Evolutionary conservation across 2,113 vertebrate genomes (phyloP).

Genomic region (Corynorhinus townsendii): DNA sequence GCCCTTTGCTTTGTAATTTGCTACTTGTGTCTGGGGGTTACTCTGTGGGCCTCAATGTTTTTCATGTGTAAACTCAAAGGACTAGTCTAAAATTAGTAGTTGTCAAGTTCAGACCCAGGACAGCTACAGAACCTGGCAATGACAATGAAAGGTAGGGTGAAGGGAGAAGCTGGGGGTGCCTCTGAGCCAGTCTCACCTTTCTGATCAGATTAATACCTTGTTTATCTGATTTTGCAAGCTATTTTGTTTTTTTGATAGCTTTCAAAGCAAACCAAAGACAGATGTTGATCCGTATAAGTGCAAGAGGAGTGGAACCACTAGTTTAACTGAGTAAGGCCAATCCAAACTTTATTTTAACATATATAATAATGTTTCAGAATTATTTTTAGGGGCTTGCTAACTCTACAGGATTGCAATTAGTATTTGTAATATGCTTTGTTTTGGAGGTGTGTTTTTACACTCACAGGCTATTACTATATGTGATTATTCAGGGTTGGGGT

Average conservation of each 20-base stretch:
- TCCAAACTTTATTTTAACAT: slow-evolving; percentile 1
- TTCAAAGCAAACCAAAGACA: background rate
- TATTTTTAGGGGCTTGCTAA: slow-evolving; percentile 27
- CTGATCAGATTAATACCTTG: background rate
- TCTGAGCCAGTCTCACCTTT: background rate
- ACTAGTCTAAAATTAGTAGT: background rate
- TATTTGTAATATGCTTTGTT: background rate
- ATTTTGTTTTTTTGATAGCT: background rate
- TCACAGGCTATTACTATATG: background rate
- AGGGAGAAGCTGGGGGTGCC: background rate
- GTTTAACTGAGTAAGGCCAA: background rate
- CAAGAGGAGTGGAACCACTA: background rate
- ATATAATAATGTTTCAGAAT: background rate
- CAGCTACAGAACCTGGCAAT: background rate
- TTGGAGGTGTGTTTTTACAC: background rate
- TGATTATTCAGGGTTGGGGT: background rate
- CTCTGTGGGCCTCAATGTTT: background rate
- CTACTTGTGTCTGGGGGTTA: background rate
- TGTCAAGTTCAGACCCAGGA: background rate
- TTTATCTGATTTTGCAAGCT: background rate
- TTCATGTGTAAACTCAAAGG: background rate
- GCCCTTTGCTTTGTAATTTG: background rate
- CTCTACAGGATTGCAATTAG: background rate
- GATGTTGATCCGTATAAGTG: background rate
- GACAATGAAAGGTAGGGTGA: background rate